Evolutionary conservation across 2,797 vertebrate species (phyloP).

Genomic region (Enteromius paludinosus): DNA sequence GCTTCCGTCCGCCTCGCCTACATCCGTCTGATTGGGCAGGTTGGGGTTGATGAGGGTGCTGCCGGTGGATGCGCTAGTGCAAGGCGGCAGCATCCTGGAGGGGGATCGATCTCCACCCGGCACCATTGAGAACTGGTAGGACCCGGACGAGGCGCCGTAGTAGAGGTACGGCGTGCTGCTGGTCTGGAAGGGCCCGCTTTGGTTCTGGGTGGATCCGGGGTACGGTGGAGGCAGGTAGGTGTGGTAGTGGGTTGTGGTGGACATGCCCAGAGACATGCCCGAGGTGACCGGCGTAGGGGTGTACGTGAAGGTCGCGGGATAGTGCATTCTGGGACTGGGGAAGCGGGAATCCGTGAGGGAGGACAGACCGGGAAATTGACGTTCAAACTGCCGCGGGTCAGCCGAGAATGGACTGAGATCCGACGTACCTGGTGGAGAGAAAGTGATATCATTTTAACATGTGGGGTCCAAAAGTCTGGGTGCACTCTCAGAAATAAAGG

Average conservation of each 20-base stretch:
- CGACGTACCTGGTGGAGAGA: slow-evolving; percentile 73
- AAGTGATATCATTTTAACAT: background rate
- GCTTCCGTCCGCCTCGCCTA: slow-evolving; percentile 87
- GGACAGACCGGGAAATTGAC: slow-evolving; percentile 88
- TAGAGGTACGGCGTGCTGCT: slow-evolving; percentile 93
- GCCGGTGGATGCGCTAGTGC: slow-evolving; percentile 87
- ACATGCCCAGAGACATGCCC: slow-evolving; percentile 87
- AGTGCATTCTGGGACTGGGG: slow-evolving; percentile 91
- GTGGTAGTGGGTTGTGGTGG: slow-evolving; percentile 87
- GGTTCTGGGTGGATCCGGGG: slow-evolving; percentile 90
- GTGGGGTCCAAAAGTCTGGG: background rate
- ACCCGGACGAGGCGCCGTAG: slow-evolving; percentile 90
- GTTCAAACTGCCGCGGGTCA: slow-evolving; percentile 81
- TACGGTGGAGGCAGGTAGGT: slow-evolving; percentile 91
- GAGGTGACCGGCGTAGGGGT: slow-evolving; percentile 88
- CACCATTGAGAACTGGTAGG: slow-evolving; percentile 91
- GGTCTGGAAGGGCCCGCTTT: slow-evolving; percentile 91
- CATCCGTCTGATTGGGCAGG: slow-evolving; percentile 87
- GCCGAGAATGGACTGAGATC: slow-evolving; percentile 88
- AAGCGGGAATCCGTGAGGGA: slow-evolving; percentile 90
- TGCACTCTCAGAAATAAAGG: too few species aligned
- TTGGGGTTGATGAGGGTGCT: slow-evolving; percentile 87
- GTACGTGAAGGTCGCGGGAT: slow-evolving; percentile 89
- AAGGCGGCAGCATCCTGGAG: slow-evolving; percentile 88
- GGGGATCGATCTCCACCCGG: slow-evolving; percentile 89